Conservation (phyloP, 2,888 invertebrate species). For the Caenorhabditis imperialis region DNA sequence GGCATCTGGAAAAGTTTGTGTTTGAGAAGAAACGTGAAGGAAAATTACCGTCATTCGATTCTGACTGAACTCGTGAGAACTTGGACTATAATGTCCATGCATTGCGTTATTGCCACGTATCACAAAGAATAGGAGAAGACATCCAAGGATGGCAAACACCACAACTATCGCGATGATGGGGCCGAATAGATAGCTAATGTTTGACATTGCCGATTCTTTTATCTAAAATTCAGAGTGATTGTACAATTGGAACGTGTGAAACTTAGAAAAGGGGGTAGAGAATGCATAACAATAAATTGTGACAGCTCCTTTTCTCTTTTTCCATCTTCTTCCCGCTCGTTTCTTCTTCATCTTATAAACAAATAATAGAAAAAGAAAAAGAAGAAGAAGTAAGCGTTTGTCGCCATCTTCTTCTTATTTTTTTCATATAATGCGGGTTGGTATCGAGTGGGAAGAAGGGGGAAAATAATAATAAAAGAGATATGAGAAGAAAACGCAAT, state of each 20-base stretch:
- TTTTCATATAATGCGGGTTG: slow-evolving; percentile 1
- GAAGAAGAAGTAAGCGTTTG: slow-evolving; percentile 37
- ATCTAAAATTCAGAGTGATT: slow-evolving; percentile 40
- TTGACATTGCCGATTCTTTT: slow-evolving; percentile 58
- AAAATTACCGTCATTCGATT: slow-evolving; percentile 56
- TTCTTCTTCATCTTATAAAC: slow-evolving; percentile 39
- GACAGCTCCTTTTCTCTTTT: slow-evolving; percentile 36
- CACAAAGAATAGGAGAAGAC: slow-evolving; percentile 72
- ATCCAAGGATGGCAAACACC: slow-evolving; percentile 71
- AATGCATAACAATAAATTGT: slow-evolving; percentile 41
- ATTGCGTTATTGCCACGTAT: slow-evolving; percentile 70
- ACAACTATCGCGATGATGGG: slow-evolving; percentile 68
- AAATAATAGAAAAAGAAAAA: slow-evolving; percentile 41
- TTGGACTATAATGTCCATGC: slow-evolving; percentile 74
- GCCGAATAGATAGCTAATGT: slow-evolving; percentile 71
- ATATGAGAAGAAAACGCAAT: background rate
- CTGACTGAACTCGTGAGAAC: slow-evolving; percentile 66
- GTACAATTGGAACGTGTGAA: slow-evolving; percentile 1
- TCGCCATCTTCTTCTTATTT: slow-evolving; percentile 9
- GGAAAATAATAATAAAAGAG: background rate
- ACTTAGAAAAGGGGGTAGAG: slow-evolving; percentile 11
- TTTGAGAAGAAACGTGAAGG: background rate
- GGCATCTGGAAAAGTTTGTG: slow-evolving; percentile 64
- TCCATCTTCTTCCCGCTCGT: slow-evolving; percentile 1
- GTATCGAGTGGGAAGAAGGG: background rate